Base-by-base conservation (phyloP, 23 tunicate species). In the Styela clava region DNA sequence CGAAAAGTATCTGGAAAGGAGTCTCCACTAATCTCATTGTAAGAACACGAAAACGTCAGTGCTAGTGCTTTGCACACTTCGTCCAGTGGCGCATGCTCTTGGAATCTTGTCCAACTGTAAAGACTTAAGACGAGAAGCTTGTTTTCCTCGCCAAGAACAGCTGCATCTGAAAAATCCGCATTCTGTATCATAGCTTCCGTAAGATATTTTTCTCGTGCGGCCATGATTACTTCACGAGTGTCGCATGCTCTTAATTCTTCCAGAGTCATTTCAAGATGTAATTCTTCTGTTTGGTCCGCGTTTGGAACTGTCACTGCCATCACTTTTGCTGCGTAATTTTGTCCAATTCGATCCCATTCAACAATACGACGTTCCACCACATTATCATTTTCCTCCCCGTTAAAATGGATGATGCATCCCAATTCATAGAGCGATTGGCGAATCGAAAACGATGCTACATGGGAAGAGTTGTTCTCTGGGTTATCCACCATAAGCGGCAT, bases 11-110 rank as follows among this genome's bases (percentile, higher is more conserved):
- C 56, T 44, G 7, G 9, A 44, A 44, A 12, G 12, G 56, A 44
- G 7, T 44, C 56, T 5, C 12, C 12, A 12, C 12, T 12, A 12
- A 44, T 12, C 12, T 44, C 56, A 12, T 44, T 5, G 56, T 44
- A 44, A 44, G 9, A 7, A 44, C 56, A 44, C 12, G 56, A 44
- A 44, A 44, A 44, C 7, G 56, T 44, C 9, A 44, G 83, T 69
- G 68, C 79, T 0, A 2, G 74, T 33, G 29, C 86, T 74, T 24
- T 62, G 34, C 64, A 88, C 83, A 69, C 82, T 83, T 24, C 83
- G 71, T 2, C 83, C 88, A 22, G 37, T 62, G 64, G 70, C n/a
- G n/a, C n/a, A n/a, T n/a, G n/a, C 80, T 70, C 81, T 82, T 24
- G 61, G 67, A 32, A 82, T 82, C 12, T 7, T 7, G 56, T 12